These are phyloP conservation scores for Mamestra brassicae DNA, from an alignment of 2,888 invertebrate genomes.

Conservation along the genomic window DNA sequence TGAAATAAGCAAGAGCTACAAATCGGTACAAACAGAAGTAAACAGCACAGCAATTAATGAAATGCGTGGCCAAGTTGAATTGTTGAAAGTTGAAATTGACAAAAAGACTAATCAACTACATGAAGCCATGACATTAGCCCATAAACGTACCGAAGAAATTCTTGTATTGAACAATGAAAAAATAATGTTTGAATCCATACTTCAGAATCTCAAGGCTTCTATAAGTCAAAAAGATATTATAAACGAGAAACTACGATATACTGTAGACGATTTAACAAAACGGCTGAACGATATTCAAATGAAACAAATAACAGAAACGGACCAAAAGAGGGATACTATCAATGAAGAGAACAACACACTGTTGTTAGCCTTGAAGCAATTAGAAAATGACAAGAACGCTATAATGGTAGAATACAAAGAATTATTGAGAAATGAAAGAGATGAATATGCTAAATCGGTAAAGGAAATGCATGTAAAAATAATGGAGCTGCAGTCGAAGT, in stretches of 20 bases:
- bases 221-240: constrained; percentile 78
- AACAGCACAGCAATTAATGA: constrained; percentile 64
- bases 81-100: constrained; percentile 70
- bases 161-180: constrained; percentile 81
- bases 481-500: constrained; percentile 77
- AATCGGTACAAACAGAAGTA: constrained; percentile 78
- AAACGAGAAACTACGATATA: constrained; percentile 72
- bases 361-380: constrained; percentile 79
- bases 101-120: constrained; percentile 78
- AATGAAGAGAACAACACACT: constrained; percentile 86
- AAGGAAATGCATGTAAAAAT: constrained; percentile 80
- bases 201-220: constrained; percentile 76
- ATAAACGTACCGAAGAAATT: constrained; percentile 81
- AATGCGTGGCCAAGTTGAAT: constrained; percentile 68
- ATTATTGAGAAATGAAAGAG: constrained; percentile 88
- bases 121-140: constrained; percentile 78
- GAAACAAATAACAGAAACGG: constrained; percentile 69
- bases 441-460: constrained; percentile 81
- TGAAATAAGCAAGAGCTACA: constrained; percentile 63
- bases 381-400: constrained; percentile 85
- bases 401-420: constrained; percentile 88
- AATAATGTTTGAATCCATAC: constrained; percentile 74
- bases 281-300: constrained; percentile 73
- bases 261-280: constrained; percentile 73
- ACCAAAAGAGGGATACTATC: constrained; percentile 74